Evolutionary conservation across 35 echinoderm and acorn worm genomes (phyloP), one percentile per base, ranked within the genome.

Genomic region (Ophiothrix spiculata): DNA sequence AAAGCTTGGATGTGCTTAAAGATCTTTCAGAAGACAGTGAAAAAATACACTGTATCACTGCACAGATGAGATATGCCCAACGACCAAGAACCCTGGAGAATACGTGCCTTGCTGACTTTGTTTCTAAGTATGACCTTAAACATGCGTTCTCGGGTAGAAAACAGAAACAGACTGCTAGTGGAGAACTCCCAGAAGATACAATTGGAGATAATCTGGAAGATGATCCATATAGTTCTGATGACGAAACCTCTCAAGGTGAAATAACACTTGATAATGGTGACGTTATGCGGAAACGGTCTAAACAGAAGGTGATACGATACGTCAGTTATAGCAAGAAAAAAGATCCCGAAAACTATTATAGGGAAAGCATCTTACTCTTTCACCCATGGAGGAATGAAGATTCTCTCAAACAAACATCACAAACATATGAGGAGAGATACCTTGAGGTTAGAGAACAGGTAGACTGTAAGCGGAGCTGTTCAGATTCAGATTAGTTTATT

Each of bases 101-200:
- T 0, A 82, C 87, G 84, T 92, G 90, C 36, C 40, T 87, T 0
- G 84, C 78, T 74, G 80, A 78, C 31, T 86, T 87, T 81, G 79
- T 25, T 35, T 87, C 83, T 29, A 76, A 87, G 3, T 87, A 92
- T 82, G 60, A 69, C 29, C 23, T 69, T 4, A 21, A 11, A 11
- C 45, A 54, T 21, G 21, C 8, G 21, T 21, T 21, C 21, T 69
- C 60, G 2, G 23, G 16, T 12, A 12, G 23, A 15, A 69, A 10
- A 2, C 2, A 10, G 25, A 25, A 4, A 6, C 3, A 10, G 29
- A n/a, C 60, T 28, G 3, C 4, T 25, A 25, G 3, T 25, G 1
- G 29, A 69, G 60, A 69, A 12, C 25, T 69, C 3, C 60, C 60
- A 69, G 60, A 69, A n/a, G 10, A 69, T 25, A n/a, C 8, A 4